These are phyloP conservation scores for Callocephalon fimbriatum DNA, from an alignment of 2,113 vertebrate genomes.

Conservation along the genomic window DNA sequence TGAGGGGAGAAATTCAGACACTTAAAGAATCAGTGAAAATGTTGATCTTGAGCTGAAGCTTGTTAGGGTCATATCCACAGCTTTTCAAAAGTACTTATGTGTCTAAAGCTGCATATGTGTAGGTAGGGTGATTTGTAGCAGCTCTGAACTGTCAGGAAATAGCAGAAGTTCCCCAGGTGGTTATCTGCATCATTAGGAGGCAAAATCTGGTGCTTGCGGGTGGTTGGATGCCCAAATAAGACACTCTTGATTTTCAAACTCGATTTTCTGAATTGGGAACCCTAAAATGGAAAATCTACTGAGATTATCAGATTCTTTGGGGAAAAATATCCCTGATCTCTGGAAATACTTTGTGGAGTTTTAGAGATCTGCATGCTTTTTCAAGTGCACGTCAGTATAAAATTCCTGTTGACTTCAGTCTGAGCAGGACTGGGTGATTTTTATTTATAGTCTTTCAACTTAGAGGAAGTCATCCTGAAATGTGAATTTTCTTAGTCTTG, in stretches of 20 bases:
- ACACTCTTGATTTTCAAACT: neutral
- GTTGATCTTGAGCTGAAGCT: neutral
- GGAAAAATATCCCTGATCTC: neutral
- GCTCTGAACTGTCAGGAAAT: neutral
- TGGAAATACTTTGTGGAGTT: neutral
- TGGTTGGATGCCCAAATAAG: neutral
- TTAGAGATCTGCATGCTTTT: accelerated
- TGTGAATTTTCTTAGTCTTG: neutral
- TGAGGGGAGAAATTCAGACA: neutral
- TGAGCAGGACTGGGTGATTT: neutral
- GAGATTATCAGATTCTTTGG: neutral
- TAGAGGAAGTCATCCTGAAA: neutral
- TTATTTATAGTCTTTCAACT: neutral
- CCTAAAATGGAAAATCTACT: neutral
- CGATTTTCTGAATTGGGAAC: neutral
- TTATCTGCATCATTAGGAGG: neutral
- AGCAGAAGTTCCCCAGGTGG: neutral
- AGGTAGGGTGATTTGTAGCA: neutral
- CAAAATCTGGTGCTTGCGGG: neutral
- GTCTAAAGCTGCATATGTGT: neutral
- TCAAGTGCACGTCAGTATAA: neutral
- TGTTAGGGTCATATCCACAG: neutral
- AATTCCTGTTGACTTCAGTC: neutral
- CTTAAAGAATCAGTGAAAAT: neutral
- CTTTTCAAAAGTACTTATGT: neutral